A percentile compares a stretch with the other conserved stretches of the same genome.
Conservation (phyloP, 2,888 invertebrate species). For the Ornithoptera priamus region DNA sequence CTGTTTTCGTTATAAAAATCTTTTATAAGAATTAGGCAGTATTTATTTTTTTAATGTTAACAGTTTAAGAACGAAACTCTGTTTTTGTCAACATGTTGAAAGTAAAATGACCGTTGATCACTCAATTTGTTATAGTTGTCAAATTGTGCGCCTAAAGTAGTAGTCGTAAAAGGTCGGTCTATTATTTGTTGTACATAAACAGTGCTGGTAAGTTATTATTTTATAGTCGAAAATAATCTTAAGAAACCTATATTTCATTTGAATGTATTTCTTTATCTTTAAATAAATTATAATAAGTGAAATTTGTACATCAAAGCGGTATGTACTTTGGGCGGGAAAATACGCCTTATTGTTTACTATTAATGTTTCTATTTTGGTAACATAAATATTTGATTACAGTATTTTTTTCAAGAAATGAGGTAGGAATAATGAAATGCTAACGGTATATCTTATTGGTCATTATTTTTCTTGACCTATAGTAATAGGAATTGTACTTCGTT, state of each 20-base stretch:
- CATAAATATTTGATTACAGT: not conserved
- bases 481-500: not conserved
- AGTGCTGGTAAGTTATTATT: constrained; percentile 8
- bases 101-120: constrained; percentile 2
- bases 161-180: constrained; percentile 17
- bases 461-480: not conserved
- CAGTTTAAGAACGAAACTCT: not conserved
- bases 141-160: constrained; percentile 62
- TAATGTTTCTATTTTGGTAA: not conserved
- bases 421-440: not conserved
- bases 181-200: constrained; percentile 9
- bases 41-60: not conserved
- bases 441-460: not conserved
- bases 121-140: constrained; percentile 39
- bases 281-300: not conserved
- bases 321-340: constrained; percentile 28
- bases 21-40: too few relatives aligned
- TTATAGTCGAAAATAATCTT: not conserved
- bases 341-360: constrained; percentile 1
- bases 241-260: not conserved
- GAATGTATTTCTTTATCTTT: not conserved
- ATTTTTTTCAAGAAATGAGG: not conserved
- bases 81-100: not conserved
- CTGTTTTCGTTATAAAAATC: too few relatives aligned
- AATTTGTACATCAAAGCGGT: not conserved